Evolutionary conservation across 2,888 invertebrate species (phyloP).

Genomic region (Ectropis crepuscularia): DNA sequence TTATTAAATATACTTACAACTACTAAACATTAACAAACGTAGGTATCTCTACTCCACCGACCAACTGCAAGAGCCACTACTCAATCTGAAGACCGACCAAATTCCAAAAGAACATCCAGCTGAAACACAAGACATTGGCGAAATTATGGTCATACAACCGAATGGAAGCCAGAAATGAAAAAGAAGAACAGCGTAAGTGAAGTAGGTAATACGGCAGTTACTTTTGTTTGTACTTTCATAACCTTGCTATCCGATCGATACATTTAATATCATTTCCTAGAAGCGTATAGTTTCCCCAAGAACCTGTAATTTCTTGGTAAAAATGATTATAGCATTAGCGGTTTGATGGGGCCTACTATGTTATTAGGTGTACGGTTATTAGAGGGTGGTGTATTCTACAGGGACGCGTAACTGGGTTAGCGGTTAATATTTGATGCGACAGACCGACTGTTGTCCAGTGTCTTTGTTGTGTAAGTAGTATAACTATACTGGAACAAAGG

Average conservation of each 20-base stretch:
- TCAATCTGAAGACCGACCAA: no score
- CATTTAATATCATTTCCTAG: constrained; percentile 1
- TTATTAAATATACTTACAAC: no score
- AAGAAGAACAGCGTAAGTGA: no score
- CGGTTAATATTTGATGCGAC: constrained; percentile 39
- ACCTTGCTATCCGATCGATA: constrained; percentile 22
- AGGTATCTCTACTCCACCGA: no score
- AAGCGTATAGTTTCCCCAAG: constrained; percentile 5
- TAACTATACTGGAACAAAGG: not conserved
- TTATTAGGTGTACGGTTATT: constrained; percentile 40
- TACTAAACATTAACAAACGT: no score
- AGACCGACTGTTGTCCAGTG: constrained; percentile 1
- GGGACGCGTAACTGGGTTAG: constrained; percentile 40
- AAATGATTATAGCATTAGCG: constrained; percentile 30
- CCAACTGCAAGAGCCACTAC: no score
- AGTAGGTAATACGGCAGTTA: no score
- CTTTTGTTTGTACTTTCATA: constrained; percentile 13
- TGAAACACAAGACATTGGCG: no score
- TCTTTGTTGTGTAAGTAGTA: not conserved
- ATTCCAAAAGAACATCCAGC: no score
- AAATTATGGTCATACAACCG: no score
- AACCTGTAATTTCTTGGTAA: constrained; percentile 25
- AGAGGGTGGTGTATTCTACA: constrained; percentile 35
- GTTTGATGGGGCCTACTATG: constrained; percentile 32
- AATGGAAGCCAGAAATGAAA: no score